Percentiles rank a stretch among this genome's conserved stretches.
Conservation (phyloP, 2,113 vertebrate genomes). For the Dicerorhinus sumatrensis region DNA sequence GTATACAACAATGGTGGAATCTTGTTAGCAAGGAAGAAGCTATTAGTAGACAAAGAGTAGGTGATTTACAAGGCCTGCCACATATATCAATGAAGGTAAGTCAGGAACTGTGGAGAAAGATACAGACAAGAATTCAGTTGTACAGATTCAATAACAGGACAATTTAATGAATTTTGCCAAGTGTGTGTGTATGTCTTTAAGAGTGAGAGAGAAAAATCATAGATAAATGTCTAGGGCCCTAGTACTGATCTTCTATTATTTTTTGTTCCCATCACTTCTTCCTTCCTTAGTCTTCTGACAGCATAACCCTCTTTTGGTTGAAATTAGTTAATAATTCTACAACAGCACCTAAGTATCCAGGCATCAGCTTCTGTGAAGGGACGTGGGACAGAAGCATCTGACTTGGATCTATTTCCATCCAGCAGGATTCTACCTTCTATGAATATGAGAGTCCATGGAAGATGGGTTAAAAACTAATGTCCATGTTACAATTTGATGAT, state of each 20-base stretch:
- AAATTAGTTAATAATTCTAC: not conserved
- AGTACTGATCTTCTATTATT: not conserved
- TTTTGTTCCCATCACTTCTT: not conserved
- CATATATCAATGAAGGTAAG: not conserved
- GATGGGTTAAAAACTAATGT: not conserved
- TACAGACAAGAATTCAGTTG: not conserved
- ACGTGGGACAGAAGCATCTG: not conserved
- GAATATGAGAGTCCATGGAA: not conserved
- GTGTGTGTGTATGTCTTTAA: not conserved
- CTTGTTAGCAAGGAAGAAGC: not conserved
- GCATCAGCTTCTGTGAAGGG: not conserved
- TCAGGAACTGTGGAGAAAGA: not conserved
- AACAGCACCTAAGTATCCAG: not conserved
- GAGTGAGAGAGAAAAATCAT: not conserved
- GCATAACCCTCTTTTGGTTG: not conserved
- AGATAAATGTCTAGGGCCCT: too few species aligned
- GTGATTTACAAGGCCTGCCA: not conserved
- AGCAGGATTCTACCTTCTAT: not conserved
- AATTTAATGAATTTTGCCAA: not conserved
- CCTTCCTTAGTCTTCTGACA: not conserved
- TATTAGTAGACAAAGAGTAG: not conserved
- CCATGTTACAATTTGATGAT: not conserved
- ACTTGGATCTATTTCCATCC: not conserved
- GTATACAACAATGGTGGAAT: not conserved
- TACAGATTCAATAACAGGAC: not conserved